Conservation (phyloP, 1,140 invertebrate species). For the Drosophila bocki region DNA sequence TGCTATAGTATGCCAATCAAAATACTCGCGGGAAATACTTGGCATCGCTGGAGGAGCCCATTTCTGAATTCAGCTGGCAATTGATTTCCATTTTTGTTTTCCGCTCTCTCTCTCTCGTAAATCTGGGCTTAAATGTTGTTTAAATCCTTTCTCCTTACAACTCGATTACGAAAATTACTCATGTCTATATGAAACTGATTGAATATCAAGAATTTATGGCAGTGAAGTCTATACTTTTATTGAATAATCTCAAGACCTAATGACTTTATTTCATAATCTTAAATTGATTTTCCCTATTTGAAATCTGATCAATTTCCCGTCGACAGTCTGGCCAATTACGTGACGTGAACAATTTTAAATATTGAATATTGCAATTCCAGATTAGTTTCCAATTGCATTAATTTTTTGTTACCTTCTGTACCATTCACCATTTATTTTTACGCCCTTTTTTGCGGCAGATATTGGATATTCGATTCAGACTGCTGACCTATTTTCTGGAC, state of each 20-base stretch:
- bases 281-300: neutral
- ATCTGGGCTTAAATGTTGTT: conserved; percentile 45
- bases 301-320: conserved; percentile 10
- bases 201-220: neutral
- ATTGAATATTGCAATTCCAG: conserved; percentile 22
- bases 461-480: neutral
- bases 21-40: conserved; percentile 78
- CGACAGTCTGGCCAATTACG: conserved; percentile 2
- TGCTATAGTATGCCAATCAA: conserved; percentile 74
- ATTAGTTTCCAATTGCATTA: conserved; percentile 39
- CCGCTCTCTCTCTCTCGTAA: conserved; percentile 30
- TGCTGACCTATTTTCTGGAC: conserved; percentile 30
- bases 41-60: conserved; percentile 61
- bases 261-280: conserved; percentile 2
- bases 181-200: neutral
- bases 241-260: conserved; percentile 10
- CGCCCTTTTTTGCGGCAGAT: neutral
- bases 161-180: conserved; percentile 16
- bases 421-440: conserved; percentile 15
- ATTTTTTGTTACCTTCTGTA: conserved; percentile 12
- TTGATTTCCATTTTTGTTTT: conserved; percentile 69
- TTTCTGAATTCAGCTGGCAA: conserved; percentile 59
- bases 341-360: neutral
- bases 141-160: conserved; percentile 25
- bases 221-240: neutral